Evolutionary conservation across 35 echinoderm and acorn worm genomes (phyloP), one percentile per base, ranked within the genome.

Genomic region (Holothuria glaberrima): DNA sequence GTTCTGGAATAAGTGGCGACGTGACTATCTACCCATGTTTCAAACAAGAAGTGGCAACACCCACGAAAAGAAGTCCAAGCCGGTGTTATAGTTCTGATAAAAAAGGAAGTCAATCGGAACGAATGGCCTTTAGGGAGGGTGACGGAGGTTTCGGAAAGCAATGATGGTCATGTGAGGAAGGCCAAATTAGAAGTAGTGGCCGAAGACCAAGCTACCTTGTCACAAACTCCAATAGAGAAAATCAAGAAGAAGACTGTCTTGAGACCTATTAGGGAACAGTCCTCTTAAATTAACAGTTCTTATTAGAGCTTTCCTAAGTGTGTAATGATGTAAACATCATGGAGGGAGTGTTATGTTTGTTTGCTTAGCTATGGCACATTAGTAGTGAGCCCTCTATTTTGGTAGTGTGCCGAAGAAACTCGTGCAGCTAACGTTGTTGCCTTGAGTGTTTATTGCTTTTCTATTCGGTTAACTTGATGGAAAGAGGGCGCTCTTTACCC

Each of bases 1-100:
- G 83, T 92, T 92, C 16, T 92, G 91, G 91, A 46, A 88, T 24
- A 88, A 88, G 85, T 92, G 82, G 71, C 83, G 71, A 27, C 75
- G 38, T 13, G 91, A 87, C 29, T 92, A 92, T 56, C 36, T 92
- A 60, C 91, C 83, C 9, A 30, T 80, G 58, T 48, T 92, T 5
- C 91, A 92, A 57, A 41, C 25, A 27, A 56, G 82, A 88, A 34
- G n/a, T 92, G 91, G 90, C 82, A 86, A 59, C 13, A n/a, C 30
- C 64, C 70, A 4, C 50, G 54, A 46, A 5, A 66, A 46, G 56
- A 92, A 36, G 0, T 92, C 48, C 71, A 56, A 36, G 64, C 18
- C 0, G 90, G 90, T 18, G 90, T 86, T 71, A 62, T 92, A 10
- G 90, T 92, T 30, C 58, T 83, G 12, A 56, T 90, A 19, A 93